phyloP scores from a whole-genome alignment of 2,797 vertebrate genomes.

The Notamacropus eugenii region DNA sequence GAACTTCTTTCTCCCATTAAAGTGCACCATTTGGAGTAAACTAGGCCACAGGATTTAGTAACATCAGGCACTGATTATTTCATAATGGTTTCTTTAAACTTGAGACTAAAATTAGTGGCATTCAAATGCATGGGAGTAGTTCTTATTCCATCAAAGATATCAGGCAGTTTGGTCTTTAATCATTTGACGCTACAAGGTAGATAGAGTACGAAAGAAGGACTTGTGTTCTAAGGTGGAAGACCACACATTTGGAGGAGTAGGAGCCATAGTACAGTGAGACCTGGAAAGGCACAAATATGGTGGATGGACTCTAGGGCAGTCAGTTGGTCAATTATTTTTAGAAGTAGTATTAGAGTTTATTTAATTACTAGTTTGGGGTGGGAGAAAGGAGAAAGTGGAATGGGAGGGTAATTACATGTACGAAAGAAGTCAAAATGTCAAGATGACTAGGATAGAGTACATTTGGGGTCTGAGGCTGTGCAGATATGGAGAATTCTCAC shows the following conservation, averaged over 20 bases:
- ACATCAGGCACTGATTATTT: not conserved
- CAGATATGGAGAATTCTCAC: not conserved
- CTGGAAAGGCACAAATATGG: not conserved
- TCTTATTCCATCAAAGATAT: conserved; percentile 24
- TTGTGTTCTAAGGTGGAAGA: not conserved
- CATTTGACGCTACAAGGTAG: conserved; percentile 16
- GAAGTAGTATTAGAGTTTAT: not conserved
- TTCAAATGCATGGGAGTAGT: not conserved
- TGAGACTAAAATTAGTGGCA: conserved; percentile 50
- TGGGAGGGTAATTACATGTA: not conserved
- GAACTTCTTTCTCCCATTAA: conserved; percentile 55
- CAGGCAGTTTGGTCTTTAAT: conserved; percentile 40
- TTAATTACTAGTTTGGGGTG: not conserved
- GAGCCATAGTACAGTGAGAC: not conserved
- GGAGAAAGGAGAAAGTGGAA: not conserved
- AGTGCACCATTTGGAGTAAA: conserved; percentile 46
- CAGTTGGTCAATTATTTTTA: not conserved
- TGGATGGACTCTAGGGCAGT: not conserved
- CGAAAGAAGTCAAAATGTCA: too few relatives aligned
- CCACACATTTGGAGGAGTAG: not conserved
- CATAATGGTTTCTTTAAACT: conserved; percentile 23
- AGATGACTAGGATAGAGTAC: not conserved
- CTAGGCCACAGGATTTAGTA: not conserved
- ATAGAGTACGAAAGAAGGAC: conserved; percentile 7
- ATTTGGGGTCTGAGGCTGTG: not conserved